phyloP scores from a whole-genome alignment of 2,113 vertebrate species.

The Callithrix jacchus region DNA sequence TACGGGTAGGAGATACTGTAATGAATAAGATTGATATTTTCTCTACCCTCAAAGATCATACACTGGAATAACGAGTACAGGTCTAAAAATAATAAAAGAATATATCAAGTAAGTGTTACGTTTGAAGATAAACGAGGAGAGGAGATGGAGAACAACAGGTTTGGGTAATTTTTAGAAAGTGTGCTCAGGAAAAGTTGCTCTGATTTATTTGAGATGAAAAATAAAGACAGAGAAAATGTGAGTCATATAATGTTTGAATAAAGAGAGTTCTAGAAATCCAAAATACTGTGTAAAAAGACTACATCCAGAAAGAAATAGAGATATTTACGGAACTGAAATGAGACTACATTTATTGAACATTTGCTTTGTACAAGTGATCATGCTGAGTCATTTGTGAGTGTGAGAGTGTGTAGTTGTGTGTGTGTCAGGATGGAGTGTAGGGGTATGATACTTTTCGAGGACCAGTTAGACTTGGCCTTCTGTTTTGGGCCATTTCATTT shows the following conservation, averaged over 20 bases:
- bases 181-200: background rate
- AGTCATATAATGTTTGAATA: background rate
- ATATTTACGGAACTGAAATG: background rate
- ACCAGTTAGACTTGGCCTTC: background rate
- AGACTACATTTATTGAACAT: background rate
- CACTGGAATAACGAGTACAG: background rate
- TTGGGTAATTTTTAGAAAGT: background rate
- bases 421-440: background rate
- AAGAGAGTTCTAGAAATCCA: background rate
- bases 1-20: background rate
- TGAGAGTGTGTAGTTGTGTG: background rate
- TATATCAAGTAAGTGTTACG: background rate
- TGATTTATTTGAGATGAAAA: background rate
- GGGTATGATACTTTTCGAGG: background rate
- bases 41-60: background rate
- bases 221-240: background rate
- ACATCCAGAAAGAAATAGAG: background rate
- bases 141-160: background rate
- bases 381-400: background rate
- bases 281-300: background rate
- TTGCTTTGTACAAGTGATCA: background rate
- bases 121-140: background rate
- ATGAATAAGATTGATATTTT: background rate
- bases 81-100: slow-evolving; percentile 28
- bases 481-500: background rate